A percentile compares a stretch with the other conserved stretches of the same genome.
phyloP scores from a whole-genome alignment of 2,113 vertebrate species.

The Microtus montanus region DNA sequence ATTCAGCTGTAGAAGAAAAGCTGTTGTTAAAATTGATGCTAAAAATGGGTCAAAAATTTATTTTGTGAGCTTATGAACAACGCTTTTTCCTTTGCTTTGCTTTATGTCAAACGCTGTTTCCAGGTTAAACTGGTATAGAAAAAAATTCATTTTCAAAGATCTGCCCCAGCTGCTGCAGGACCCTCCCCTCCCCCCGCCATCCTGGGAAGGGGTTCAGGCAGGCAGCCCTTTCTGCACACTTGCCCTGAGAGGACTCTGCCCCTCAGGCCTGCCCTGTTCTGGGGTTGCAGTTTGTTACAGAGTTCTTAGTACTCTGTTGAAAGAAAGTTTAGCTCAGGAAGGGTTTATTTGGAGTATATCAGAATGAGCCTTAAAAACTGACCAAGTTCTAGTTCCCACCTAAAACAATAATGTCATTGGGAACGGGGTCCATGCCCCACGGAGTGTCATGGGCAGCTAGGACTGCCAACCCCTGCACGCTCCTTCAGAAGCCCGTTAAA shows the following conservation, averaged over 20 bases:
- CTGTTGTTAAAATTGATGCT: neutral
- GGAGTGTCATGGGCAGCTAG: neutral
- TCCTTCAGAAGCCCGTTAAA: neutral
- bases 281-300: neutral
- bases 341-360: neutral
- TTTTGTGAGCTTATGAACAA: slow-evolving; percentile 4
- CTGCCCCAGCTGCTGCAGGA: neutral
- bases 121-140: neutral
- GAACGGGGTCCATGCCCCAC: neutral
- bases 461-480: neutral
- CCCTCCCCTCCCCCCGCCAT: neutral
- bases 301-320: neutral
- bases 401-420: slow-evolving; percentile 17
- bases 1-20: neutral
- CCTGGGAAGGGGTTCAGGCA: neutral
- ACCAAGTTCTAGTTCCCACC: neutral
- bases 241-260: neutral
- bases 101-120: neutral
- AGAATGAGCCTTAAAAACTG: slow-evolving; percentile 56
- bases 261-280: neutral
- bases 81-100: neutral
- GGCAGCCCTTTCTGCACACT: rapidly evolving
- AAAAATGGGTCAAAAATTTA: slow-evolving; percentile 24
- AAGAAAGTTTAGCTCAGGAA: slow-evolving; percentile 1
- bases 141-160: neutral